Base-by-base conservation (phyloP, 1,140 invertebrate genomes). In the Drosophila parvula region DNA sequence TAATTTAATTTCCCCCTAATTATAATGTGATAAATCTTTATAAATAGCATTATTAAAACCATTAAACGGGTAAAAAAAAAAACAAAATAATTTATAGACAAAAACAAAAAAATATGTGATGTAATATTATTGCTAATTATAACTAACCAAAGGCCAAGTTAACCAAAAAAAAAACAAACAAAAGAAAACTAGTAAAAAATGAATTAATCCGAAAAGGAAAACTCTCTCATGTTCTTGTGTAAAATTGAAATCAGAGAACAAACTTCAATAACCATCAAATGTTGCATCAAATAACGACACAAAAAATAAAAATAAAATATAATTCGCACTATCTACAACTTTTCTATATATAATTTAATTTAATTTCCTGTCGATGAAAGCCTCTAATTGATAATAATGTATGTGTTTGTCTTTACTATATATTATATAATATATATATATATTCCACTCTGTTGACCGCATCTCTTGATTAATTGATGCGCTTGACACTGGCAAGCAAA, bases 61-160 rank as follows among this genome's bases (percentile, higher is more conserved):
- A 78, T 43, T 56, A 71, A 80, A 74, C 32, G 63, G 68, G 63
- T 62, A 71, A 38, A 64, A 51, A 22, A 45, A 71, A 38, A 64
- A 51, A 45, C 50, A 64, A 53, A 61, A 62, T 41, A 51, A 28
- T 50, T 64, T 28, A 65, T 69, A 69, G 65, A 38, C 53, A 51
- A 76, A 51, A 30, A 79, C 64, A 48, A 47, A 74, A 76, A 79
- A 79, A 86, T 58, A 89, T 90, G 78, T 90, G 83, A 91, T 79
- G 78, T 91, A 89, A 91, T 89, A 83, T 75, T 86, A 81, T 83
- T 85, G 81, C 89, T 90, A 91, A 90, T 86, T 91, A 88, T 74
- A 91, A 92, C 91, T 92, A 92, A 92, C 91, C 85, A 92, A 92
- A 92, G 91, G 91, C 91, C 91, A 92, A 92, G 91, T 92, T 92